phyloP scores from a whole-genome alignment of 2,888 invertebrate genomes.

The Macrosiphum euphorbiae region DNA sequence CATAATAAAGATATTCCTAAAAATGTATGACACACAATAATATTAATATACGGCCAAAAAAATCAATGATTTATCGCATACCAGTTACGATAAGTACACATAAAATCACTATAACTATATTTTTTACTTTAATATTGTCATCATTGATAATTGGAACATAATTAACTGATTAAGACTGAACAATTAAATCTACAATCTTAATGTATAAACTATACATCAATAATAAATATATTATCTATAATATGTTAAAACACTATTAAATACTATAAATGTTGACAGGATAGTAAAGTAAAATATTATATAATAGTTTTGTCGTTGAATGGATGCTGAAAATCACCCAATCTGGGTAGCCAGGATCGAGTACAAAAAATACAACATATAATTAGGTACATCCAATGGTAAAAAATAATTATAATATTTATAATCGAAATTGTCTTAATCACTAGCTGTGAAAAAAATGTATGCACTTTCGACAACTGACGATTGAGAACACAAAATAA shows the following conservation, averaged over 20 bases:
- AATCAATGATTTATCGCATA: not conserved
- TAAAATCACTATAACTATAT: not conserved
- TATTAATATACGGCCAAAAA: not conserved
- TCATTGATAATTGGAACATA: not conserved
- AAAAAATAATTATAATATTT: not conserved
- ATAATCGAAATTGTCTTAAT: not conserved
- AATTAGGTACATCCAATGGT: not conserved
- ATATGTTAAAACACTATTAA: not conserved
- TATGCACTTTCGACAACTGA: not conserved
- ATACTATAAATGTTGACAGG: not conserved
- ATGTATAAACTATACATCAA: not conserved
- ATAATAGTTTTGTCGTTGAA: not conserved
- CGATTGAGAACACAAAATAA: constrained; percentile 25
- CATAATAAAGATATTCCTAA: not conserved
- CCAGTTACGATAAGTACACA: not conserved
- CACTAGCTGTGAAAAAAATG: not conserved
- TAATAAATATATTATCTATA: not conserved
- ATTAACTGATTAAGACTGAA: not conserved
- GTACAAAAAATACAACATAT: not conserved
- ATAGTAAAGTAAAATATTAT: not conserved
- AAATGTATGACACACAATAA: not conserved
- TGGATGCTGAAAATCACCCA: not conserved
- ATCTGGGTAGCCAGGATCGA: not conserved
- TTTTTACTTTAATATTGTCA: not conserved
- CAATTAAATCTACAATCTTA: not conserved